Percentiles rank a stretch among this genome's conserved stretches.
These are phyloP conservation scores for Dendrolimus kikuchii DNA, from an alignment of 1,140 invertebrate genomes.

Conservation along the genomic window DNA sequence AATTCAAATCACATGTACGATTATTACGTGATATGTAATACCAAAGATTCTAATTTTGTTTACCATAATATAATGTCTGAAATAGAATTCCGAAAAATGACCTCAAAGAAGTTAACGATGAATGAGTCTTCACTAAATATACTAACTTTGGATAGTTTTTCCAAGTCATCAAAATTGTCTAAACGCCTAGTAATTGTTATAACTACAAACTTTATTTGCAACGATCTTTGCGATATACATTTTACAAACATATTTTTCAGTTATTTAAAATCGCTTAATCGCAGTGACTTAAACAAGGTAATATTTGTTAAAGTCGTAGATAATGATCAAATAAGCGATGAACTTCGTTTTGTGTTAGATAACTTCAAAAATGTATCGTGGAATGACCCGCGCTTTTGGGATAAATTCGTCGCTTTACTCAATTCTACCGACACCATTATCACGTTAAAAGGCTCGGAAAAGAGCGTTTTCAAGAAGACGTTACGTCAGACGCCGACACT, in stretches of 20 bases:
- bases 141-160: slow-evolving; percentile 65
- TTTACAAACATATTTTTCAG: slow-evolving; percentile 67
- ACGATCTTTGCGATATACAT: slow-evolving; percentile 62
- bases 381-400: slow-evolving; percentile 62
- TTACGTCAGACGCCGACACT: slow-evolving; percentile 58
- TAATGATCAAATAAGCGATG: slow-evolving; percentile 63
- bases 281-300: slow-evolving; percentile 61
- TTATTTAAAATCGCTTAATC: slow-evolving; percentile 63
- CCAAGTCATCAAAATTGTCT: slow-evolving; percentile 64
- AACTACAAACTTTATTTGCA: slow-evolving; percentile 66
- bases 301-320: slow-evolving; percentile 64
- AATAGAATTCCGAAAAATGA: slow-evolving; percentile 76
- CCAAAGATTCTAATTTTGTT: slow-evolving; percentile 87
- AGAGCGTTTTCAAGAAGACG: slow-evolving; percentile 63
- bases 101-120: slow-evolving; percentile 45
- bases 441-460: slow-evolving; percentile 57
- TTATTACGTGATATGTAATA: slow-evolving; percentile 90
- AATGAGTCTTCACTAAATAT: slow-evolving; percentile 58
- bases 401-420: slow-evolving; percentile 52
- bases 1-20: slow-evolving; percentile 86
- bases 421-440: slow-evolving; percentile 68
- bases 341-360: slow-evolving; percentile 58
- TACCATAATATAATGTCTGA: slow-evolving; percentile 83
- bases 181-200: slow-evolving; percentile 62
- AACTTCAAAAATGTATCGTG: slow-evolving; percentile 65